These are phyloP conservation scores for Polydrusus tereticollis DNA, from an alignment of 2,888 invertebrate genomes.

Conservation along the genomic window DNA sequence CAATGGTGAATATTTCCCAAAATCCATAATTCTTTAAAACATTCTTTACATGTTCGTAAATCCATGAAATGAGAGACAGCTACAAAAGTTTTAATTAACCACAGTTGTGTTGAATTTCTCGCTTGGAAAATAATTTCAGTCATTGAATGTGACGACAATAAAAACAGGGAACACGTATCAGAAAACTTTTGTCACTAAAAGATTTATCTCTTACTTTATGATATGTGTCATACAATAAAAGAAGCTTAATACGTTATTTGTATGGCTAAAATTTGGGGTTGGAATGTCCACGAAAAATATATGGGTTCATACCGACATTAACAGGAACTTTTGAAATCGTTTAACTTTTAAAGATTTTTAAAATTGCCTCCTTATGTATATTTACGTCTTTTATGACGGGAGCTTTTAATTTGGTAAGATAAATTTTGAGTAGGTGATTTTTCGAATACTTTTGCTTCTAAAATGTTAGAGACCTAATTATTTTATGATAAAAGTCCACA, in stretches of 20 bases:
- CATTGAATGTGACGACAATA: neutral
- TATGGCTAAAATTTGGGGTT: neutral
- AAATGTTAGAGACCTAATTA: no score
- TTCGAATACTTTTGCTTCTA: no score
- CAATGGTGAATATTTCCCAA: neutral
- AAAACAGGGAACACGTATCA: neutral
- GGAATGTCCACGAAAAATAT: no score
- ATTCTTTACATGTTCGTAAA: neutral
- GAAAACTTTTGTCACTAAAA: constrained; percentile 1
- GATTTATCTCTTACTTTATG: constrained; percentile 1
- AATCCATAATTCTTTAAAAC: neutral
- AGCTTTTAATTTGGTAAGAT: no score
- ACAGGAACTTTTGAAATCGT: no score
- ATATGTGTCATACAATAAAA: constrained; percentile 9
- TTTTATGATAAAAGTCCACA: no score
- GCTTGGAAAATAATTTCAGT: neutral
- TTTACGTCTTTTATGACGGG: no score
- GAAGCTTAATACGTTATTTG: neutral
- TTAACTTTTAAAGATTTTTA: no score
- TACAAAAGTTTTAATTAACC: neutral
- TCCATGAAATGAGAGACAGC: neutral
- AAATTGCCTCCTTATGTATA: no score
- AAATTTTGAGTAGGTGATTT: no score
- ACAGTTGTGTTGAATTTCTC: neutral
- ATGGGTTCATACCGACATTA: no score